phyloP scores from a whole-genome alignment of 2,888 invertebrate species.

The Ephialtes manifestator region DNA sequence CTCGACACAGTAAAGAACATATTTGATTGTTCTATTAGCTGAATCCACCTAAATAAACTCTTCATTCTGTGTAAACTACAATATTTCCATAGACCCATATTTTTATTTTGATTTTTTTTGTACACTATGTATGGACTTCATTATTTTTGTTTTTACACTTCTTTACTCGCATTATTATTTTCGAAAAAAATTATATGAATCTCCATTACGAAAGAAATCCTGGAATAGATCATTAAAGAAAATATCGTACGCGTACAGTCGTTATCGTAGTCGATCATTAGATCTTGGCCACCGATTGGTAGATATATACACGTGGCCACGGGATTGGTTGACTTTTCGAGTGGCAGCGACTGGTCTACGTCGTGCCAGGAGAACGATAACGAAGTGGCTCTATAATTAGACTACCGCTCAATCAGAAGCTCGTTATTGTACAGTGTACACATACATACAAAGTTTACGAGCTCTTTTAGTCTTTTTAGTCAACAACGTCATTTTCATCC shows the following conservation, averaged over 20 bases:
- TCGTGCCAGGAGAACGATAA: constrained; percentile 20
- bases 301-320: background rate
- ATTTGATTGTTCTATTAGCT: background rate
- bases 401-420: constrained; percentile 24
- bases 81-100: background rate
- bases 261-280: constrained; percentile 11
- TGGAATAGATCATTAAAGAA: background rate
- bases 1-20: background rate
- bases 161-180: background rate
- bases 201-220: background rate
- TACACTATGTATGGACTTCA: background rate
- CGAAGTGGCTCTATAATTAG: constrained; percentile 47
- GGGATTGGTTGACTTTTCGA: constrained; percentile 20
- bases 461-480: background rate
- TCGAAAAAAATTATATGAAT: background rate
- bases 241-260: background rate
- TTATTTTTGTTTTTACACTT: background rate
- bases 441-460: constrained; percentile 1
- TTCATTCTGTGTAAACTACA: background rate
- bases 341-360: background rate
- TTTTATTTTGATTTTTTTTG: background rate
- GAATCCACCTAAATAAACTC: background rate
- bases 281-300: background rate
- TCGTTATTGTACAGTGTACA: constrained; percentile 6
- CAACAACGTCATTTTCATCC: background rate